A percentile compares a stretch with the other conserved stretches of the same genome.
phyloP scores from a whole-genome alignment of 2,113 vertebrate species.

The Oenanthe melanoleuca region DNA sequence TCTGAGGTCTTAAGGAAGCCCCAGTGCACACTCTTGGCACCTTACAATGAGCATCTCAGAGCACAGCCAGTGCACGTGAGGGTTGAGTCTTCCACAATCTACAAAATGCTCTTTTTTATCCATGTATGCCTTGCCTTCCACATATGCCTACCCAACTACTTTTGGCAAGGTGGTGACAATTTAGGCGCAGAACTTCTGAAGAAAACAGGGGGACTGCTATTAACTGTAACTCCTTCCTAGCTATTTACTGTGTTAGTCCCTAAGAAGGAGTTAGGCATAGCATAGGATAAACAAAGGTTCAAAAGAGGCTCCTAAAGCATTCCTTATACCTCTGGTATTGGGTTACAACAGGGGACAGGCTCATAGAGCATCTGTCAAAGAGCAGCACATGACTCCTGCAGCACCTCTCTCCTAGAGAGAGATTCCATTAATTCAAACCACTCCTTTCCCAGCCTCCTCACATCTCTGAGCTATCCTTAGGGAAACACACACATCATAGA shows the following conservation, averaged over 20 bases:
- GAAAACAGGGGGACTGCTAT: rapidly evolving
- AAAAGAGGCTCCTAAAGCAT: no score
- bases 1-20: not conserved
- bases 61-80: not conserved
- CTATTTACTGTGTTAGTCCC: no score
- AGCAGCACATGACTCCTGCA: not conserved
- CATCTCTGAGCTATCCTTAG: not conserved
- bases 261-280: no score
- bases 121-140: not conserved
- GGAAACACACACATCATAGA: not conserved
- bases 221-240: no score
- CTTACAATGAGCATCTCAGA: rapidly evolving
- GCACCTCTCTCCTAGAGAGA: not conserved
- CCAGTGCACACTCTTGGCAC: not conserved
- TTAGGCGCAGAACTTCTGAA: not conserved
- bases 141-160: not conserved
- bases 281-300: no score
- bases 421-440: not conserved
- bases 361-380: not conserved
- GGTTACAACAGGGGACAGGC: not conserved
- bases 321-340: no score
- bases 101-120: not conserved
- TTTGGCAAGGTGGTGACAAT: not conserved
- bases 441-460: not conserved
- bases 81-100: not conserved